Conservation (phyloP, 2,113 vertebrate species). For the Clarias gariepinus region DNA sequence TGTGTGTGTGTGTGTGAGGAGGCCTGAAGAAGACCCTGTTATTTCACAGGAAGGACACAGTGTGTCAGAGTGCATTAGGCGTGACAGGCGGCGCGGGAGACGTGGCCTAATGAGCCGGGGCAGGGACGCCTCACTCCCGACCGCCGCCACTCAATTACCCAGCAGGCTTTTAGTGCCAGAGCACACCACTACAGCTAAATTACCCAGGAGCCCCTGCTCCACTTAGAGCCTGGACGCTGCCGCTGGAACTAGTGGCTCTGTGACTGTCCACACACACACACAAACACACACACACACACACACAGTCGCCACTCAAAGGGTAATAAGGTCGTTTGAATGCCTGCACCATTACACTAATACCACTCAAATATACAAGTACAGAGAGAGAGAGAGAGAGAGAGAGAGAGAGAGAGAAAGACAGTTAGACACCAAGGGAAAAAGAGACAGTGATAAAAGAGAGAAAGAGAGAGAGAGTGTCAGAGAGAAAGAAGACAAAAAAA, state of each 20-base stretch:
- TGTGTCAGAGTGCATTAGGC: slow-evolving; percentile 83
- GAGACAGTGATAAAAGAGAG: neutral
- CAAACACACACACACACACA: slow-evolving; percentile 44
- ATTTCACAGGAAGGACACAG: slow-evolving; percentile 74
- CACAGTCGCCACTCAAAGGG: slow-evolving; percentile 73
- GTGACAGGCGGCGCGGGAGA: slow-evolving; percentile 83
- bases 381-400: neutral
- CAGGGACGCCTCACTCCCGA: slow-evolving; percentile 64
- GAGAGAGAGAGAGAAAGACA: neutral
- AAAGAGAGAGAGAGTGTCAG: neutral
- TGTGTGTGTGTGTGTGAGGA: slow-evolving; percentile 55
- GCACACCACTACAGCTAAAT: slow-evolving; percentile 83
- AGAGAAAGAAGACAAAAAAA: neutral
- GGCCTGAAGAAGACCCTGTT: slow-evolving; percentile 67
- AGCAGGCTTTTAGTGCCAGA: slow-evolving; percentile 93
- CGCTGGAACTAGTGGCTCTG: slow-evolving; percentile 65
- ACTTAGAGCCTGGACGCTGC: slow-evolving; percentile 77
- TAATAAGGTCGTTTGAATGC: slow-evolving; percentile 86
- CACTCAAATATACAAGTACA: slow-evolving; percentile 64
- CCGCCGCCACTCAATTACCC: slow-evolving; percentile 91
- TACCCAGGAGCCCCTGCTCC: slow-evolving; percentile 60
- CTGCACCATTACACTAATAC: slow-evolving; percentile 80
- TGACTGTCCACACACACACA: slow-evolving; percentile 67
- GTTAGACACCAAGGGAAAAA: neutral
- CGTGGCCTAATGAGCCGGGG: slow-evolving; percentile 87